These are phyloP conservation scores for Paratrypauchen microcephalus DNA, from an alignment of 2,797 vertebrate genomes.

Conservation along the genomic window DNA sequence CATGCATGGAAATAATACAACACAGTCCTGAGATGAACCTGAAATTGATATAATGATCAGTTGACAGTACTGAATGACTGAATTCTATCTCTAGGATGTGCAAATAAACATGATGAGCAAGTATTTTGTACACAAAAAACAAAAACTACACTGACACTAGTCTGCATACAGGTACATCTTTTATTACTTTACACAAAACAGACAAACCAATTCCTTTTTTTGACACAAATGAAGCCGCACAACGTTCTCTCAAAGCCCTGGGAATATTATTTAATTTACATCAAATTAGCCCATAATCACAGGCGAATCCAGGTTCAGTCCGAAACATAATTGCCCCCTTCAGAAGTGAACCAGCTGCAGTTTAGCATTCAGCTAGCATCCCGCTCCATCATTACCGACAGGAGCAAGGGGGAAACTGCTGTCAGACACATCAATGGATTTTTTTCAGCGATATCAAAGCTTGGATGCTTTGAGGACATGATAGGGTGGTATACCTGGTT, in stretches of 20 bases:
- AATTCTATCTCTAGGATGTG: not conserved
- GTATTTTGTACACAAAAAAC: not conserved
- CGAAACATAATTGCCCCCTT: conserved; percentile 24
- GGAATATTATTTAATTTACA: conserved; percentile 15
- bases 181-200: conserved; percentile 4
- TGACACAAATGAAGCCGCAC: not conserved
- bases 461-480: conserved; percentile 71
- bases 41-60: not conserved
- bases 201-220: not conserved
- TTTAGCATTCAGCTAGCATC: conserved; percentile 47
- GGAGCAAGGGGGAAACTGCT: conserved; percentile 48
- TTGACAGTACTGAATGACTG: not conserved
- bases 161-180: not conserved
- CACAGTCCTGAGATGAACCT: too few species aligned
- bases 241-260: not conserved
- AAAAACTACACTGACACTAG: not conserved
- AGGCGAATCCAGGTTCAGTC: conserved; percentile 11
- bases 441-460: conserved; percentile 76
- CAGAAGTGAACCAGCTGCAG: conserved; percentile 27
- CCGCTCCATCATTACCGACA: conserved; percentile 38
- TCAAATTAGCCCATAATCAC: conserved; percentile 12
- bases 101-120: not conserved
- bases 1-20: too few species aligned
- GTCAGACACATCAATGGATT: conserved; percentile 71
- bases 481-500: conserved; percentile 76